A percentile compares a stretch with the other conserved stretches of the same genome.
phyloP scores from a whole-genome alignment of 2,797 vertebrate genomes.

The Mastacembelus armatus region DNA sequence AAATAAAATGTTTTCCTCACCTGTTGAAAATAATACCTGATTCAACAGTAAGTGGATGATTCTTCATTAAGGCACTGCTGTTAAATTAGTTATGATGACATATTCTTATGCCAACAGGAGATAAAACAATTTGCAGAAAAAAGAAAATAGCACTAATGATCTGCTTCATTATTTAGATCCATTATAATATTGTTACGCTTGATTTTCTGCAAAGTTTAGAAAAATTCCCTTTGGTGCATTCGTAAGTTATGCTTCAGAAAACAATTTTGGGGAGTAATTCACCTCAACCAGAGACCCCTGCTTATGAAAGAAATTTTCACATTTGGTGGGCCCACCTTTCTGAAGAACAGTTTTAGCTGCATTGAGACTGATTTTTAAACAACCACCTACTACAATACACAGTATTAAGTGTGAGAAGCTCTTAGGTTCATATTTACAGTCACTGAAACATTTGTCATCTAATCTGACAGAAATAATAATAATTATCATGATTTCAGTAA shows the following conservation, averaged over 20 bases:
- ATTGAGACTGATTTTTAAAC: not conserved
- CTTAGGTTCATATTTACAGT: not conserved
- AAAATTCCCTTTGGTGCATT: conserved; percentile 25
- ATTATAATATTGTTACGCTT: conserved; percentile 32
- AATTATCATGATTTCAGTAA: not conserved
- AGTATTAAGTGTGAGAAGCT: too few species aligned
- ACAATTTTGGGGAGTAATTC: conserved; percentile 38
- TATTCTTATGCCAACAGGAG: conserved; percentile 24
- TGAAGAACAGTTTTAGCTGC: not conserved
- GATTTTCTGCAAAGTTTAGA: conserved; percentile 35
- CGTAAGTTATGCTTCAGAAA: conserved; percentile 28
- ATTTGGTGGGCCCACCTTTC: not conserved
- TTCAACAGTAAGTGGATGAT: conserved; percentile 11
- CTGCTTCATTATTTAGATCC: conserved; percentile 36
- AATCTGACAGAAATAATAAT: not conserved
- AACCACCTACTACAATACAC: too few species aligned
- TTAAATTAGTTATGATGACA: conserved; percentile 34
- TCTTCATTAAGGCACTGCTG: conserved; percentile 19
- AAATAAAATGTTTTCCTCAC: not conserved
- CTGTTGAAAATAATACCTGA: not conserved
- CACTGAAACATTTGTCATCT: not conserved
- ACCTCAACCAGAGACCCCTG: not conserved
- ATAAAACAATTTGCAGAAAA: conserved; percentile 36
- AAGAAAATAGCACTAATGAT: conserved; percentile 37
- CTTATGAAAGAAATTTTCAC: not conserved